phyloP scores from a whole-genome alignment of 2,888 invertebrate species.

The Polydesmus complanatus region DNA sequence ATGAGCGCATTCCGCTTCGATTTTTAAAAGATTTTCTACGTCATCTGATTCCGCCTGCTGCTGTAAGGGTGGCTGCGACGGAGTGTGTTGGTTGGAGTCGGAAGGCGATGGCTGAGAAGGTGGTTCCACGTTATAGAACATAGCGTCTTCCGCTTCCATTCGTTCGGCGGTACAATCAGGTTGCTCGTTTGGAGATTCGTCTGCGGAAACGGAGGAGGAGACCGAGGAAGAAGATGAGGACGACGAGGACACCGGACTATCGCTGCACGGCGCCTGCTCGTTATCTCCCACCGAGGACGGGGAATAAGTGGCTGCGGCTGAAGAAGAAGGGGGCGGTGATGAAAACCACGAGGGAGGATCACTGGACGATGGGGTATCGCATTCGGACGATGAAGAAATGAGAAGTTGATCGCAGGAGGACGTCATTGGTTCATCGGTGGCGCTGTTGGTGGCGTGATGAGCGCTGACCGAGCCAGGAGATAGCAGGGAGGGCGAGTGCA shows the following conservation, averaged over 20 bases:
- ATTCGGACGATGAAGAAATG: constrained; percentile 8
- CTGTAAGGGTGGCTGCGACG: background rate
- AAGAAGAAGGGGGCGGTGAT: constrained; percentile 10
- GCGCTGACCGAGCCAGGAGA: background rate
- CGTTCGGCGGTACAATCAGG: background rate
- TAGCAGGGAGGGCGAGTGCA: background rate
- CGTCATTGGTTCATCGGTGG: background rate
- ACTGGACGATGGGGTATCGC: constrained; percentile 14
- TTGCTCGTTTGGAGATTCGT: background rate
- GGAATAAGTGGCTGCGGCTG: constrained; percentile 9
- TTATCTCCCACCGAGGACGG: background rate
- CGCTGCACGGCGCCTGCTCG: background rate
- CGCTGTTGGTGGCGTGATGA: background rate
- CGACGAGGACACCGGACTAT: background rate
- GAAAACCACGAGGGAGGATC: constrained; percentile 13
- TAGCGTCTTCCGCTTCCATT: background rate
- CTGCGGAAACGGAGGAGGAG: background rate
- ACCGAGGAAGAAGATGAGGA: background rate
- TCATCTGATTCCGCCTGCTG: constrained; percentile 18
- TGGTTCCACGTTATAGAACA: background rate
- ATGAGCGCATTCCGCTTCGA: constrained; percentile 38
- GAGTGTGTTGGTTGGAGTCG: too few relatives aligned
- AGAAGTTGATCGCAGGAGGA: background rate
- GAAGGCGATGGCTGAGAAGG: background rate
- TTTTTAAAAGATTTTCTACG: constrained; percentile 35